phyloP scores from a whole-genome alignment of 2,113 vertebrate genomes.

The Stomatorhinus ivindoensis region DNA sequence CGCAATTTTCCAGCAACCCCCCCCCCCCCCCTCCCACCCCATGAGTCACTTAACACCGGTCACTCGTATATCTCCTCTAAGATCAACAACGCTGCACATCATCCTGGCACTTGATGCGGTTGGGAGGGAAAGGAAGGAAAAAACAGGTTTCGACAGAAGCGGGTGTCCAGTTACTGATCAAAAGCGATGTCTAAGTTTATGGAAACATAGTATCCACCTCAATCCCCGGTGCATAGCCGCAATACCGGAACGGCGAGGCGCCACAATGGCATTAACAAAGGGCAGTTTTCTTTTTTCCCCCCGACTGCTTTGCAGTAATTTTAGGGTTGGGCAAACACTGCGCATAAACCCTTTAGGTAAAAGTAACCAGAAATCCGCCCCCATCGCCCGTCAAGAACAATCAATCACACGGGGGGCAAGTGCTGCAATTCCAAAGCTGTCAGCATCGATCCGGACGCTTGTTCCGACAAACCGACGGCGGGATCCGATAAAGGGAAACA shows the following conservation, averaged over 20 bases:
- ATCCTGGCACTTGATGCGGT: neutral
- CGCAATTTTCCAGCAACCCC: neutral
- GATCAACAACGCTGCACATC: neutral
- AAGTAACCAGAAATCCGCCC: neutral
- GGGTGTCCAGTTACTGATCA: neutral
- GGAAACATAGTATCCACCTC: neutral
- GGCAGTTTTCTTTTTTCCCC: neutral
- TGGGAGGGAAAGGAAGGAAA: neutral
- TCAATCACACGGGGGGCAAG: neutral
- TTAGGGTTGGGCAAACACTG: neutral
- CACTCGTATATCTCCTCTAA: neutral
- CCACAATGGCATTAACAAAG: neutral
- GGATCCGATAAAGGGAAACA: neutral
- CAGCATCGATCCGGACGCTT: neutral
- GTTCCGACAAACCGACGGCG: neutral
- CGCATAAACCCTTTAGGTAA: neutral
- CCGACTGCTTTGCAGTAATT: neutral
- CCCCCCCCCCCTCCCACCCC: neutral
- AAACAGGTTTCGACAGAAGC: neutral
- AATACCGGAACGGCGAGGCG: neutral
- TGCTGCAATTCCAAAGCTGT: neutral
- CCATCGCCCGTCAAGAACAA: neutral
- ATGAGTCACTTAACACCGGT: constrained; percentile 3
- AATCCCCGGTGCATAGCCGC: neutral
- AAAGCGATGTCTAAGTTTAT: neutral